A percentile compares a stretch with the other conserved stretches of the same genome.
These are phyloP conservation scores for Pseudopleuronectes americanus DNA, from an alignment of 2,797 vertebrate species.

Conservation along the genomic window DNA sequence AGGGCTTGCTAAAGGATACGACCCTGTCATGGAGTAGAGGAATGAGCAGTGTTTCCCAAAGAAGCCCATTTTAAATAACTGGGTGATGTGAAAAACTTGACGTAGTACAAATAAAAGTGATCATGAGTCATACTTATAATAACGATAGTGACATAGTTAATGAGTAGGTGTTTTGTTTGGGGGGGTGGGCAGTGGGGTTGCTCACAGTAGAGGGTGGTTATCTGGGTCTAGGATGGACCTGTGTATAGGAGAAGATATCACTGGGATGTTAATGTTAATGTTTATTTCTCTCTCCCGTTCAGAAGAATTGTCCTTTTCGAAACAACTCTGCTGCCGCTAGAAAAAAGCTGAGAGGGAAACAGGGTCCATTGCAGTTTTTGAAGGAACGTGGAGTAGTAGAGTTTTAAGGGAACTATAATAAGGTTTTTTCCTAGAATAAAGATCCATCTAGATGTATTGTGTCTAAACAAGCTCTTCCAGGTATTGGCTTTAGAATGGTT, in stretches of 20 bases:
- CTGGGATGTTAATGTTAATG: not conserved
- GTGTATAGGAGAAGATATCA: not conserved
- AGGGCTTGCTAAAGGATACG: slow-evolving; percentile 20
- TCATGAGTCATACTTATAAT: too few relatives aligned
- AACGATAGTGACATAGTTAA: too few relatives aligned
- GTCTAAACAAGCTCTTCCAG: not conserved
- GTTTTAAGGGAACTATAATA: not conserved
- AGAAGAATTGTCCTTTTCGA: not conserved
- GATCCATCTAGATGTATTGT: too few relatives aligned
- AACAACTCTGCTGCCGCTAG: not conserved
- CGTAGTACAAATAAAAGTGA: not conserved
- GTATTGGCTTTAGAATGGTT: not conserved
- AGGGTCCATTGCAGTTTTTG: not conserved
- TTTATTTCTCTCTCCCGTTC: not conserved
- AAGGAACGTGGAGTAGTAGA: not conserved
- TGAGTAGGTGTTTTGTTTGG: too few relatives aligned
- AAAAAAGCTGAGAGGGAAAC: not conserved
- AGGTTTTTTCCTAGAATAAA: too few relatives aligned
- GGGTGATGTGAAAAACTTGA: not conserved
- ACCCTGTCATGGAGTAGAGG: not conserved
- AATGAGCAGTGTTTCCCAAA: slow-evolving; percentile 1
- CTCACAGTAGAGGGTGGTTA: not conserved
- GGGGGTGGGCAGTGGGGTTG: too few relatives aligned
- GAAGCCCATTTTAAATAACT: not conserved
- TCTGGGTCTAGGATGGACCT: not conserved